Base-by-base conservation (phyloP, 2,113 vertebrate species). In the Cairina moschata region DNA sequence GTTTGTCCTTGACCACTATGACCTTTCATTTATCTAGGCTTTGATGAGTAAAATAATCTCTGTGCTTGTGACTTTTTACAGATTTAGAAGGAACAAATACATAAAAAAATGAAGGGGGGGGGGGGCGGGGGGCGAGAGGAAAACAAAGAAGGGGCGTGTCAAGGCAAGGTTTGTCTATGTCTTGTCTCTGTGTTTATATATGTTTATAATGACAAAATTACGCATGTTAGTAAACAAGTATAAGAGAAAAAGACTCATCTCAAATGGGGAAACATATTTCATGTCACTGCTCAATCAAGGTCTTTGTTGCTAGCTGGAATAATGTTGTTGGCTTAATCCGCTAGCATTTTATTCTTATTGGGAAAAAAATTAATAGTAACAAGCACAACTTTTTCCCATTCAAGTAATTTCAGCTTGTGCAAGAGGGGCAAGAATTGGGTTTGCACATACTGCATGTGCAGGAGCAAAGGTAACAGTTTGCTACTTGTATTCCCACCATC, bases 21-120 rank as follows among this genome's bases (percentile, higher is more conserved):
- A 91, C 52, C 63, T 91, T 66, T 89, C 60, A 82, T 90, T 93
- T 60, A 86, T 48, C 34, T 65, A 48, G 23, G 58, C 60, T 93
- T 88, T 89, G 52, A 84, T 84, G 81, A 86, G 42, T 68, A 91
- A 91, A 92, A 79, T 78, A 94, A 77, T 88, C 60, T 48, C 62
- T 38, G 26, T 80, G 74, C 83, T 93, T 78, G 42, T 81, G 52
- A 92, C 20, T 6, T 63, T 68, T 93, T 78, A 75, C 13, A 78
- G 42, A 1, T 55, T 68, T 72, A 74, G 65, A 81, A 71, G 52
- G 58, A 78, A n/a, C 5, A 48, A 78, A 17, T 42, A 3, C 50
- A 91, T 92, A 86, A 11, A 79, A 93, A 44, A 44, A 44, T 17
- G 8, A 17, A 17, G 44, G 44, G 44, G 42, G 81, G 18, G 9